Percentiles rank a stretch among this genome's conserved stretches.
Evolutionary conservation across 1,140 invertebrate species (phyloP).

Genomic region (Teleopsis dalmanni): DNA sequence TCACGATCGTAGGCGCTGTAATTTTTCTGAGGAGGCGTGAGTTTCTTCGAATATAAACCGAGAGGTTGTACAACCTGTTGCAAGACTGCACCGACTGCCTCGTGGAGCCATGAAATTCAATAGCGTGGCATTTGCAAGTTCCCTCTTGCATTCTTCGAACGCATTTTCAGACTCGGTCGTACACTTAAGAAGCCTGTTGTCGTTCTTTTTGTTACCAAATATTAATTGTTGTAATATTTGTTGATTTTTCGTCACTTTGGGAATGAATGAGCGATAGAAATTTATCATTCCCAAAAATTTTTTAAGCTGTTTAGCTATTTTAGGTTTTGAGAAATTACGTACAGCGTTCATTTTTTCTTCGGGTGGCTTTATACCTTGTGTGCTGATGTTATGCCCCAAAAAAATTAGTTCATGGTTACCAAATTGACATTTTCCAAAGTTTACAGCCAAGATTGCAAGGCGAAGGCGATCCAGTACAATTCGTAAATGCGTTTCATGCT

Average conservation of each 20-base stretch:
- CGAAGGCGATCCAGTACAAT: background rate
- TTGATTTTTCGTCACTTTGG: background rate
- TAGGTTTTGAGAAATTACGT: background rate
- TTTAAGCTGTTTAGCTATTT: background rate
- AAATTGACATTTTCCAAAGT: background rate
- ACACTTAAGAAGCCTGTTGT: conserved; percentile 16
- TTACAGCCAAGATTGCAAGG: background rate
- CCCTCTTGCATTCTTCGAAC: background rate
- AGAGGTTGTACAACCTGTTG: conserved; percentile 40
- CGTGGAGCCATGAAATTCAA: background rate
- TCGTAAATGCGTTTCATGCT: background rate
- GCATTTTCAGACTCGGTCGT: conserved; percentile 6
- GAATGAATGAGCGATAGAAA: background rate
- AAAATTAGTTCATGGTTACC: background rate
- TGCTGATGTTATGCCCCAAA: background rate
- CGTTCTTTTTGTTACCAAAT: background rate
- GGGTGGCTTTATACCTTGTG: background rate
- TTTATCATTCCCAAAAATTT: background rate
- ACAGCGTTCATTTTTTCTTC: background rate
- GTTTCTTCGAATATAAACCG: conserved; percentile 39
- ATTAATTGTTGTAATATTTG: background rate
- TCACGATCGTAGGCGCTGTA: conserved; percentile 42
- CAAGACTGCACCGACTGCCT: conserved; percentile 34
- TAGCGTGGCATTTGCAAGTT: background rate
- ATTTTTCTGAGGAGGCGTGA: conserved; percentile 23